Base-by-base conservation (phyloP, 2,888 invertebrate species). In the Antheraea assamensis region DNA sequence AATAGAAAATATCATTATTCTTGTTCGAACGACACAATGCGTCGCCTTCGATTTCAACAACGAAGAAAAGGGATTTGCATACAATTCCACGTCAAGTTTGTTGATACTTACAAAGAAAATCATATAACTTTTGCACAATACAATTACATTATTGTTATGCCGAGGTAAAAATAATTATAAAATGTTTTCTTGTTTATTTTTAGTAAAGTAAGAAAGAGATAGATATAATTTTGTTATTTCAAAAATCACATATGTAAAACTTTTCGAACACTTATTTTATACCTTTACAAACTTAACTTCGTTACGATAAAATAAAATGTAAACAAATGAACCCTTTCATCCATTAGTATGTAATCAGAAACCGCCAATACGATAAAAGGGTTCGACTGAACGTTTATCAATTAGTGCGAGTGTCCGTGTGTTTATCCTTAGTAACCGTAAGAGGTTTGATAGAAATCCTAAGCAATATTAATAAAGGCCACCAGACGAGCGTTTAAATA, bases 301-400 rank as follows among this genome's bases (percentile, higher is more conserved):
- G 30, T 64, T 64, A 49, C n/a, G 10, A 76, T 79, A 74, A 77
- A 83, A 81, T 80, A 75, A 75, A 77, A 75, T 68, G 76, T 77
- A 78, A 78, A 78, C 77, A 76, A 72, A 71, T 74, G 81, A 87
- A 87, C 89, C 90, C 89, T 88, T 89, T 84, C 78, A 72, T 76
- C 86, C 88, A 89, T 91, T 91, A 89, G 84, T 74, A 74, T 72
- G 88, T 84, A 90, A 91, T 83, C 81, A 78, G 81, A 91, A 82
- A 88, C 90, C 83, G 71, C 78, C 82, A 85, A 87, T 86, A 85
- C 83, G 82, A 78, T 88, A 85, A 88, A 88, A 88, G 66, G 75
- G 77, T 76, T 76, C 79, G 70, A 84, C 83, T 82, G 83, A 84
- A 81, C 85, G 82, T 82, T 83, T 83, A 85, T 86, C 86, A 90